Evolutionary conservation across 2,888 invertebrate species (phyloP).

Genomic region (Mimumesa dahlbomi): DNA sequence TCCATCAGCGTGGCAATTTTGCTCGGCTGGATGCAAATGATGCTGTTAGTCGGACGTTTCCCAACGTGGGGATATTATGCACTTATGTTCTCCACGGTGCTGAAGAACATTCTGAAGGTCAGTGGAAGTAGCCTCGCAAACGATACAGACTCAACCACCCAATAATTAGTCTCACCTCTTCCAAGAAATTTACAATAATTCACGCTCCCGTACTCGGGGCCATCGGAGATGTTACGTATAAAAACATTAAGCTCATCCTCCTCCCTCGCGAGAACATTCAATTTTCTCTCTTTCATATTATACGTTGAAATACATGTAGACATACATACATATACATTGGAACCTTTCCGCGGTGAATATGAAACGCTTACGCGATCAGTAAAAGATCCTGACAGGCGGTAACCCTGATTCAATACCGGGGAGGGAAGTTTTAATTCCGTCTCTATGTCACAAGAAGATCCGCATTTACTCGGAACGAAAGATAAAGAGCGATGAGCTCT

Average conservation of each 20-base stretch:
- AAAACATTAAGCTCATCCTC: too few relatives aligned
- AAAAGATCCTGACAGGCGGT: constrained; percentile 12
- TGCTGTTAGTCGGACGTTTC: constrained; percentile 82
- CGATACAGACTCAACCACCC: too few relatives aligned
- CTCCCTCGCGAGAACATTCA: too few relatives aligned
- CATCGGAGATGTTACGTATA: too few relatives aligned
- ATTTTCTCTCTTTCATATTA: too few relatives aligned
- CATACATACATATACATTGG: too few relatives aligned
- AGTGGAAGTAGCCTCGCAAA: too few relatives aligned
- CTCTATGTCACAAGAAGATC: constrained; percentile 23
- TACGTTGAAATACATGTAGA: too few relatives aligned
- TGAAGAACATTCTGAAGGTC: constrained; percentile 82
- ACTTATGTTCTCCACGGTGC: constrained; percentile 82
- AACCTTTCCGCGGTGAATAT: too few relatives aligned
- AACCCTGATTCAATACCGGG: constrained; percentile 46
- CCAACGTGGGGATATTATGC: constrained; percentile 83
- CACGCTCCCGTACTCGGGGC: too few relatives aligned
- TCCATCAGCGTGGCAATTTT: constrained; percentile 80
- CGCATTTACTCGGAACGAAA: constrained; percentile 37
- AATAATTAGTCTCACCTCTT: background rate
- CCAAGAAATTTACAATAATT: too few relatives aligned
- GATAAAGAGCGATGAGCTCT: constrained; percentile 23
- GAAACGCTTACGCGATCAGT: too few relatives aligned
- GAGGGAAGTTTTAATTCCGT: constrained; percentile 38
- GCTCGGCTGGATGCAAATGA: constrained; percentile 82